Base-by-base conservation (phyloP, 1,140 invertebrate genomes). In the Cyclargus thomasi region DNA sequence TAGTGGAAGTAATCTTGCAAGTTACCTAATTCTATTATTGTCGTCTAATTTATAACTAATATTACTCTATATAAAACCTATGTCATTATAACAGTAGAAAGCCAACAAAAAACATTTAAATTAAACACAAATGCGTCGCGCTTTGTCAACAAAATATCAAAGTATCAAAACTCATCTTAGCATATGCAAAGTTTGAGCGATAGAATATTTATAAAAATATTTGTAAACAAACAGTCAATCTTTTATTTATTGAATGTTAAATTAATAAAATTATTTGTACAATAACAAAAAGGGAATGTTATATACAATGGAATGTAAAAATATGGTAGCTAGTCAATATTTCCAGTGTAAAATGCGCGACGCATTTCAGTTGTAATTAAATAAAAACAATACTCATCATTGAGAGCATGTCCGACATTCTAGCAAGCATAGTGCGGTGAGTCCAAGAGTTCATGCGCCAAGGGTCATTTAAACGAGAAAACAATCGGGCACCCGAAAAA, bases 401-500 rank as follows among this genome's bases (percentile, higher is more conserved):
- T 90, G 85, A 80, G 85, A 90, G 82, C 83, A 86, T 82, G 79
- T 88, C 88, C 87, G 79, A 80, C 76, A 80, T 76, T 81, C 75
- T 85, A 89, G 83, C 79, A 88, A 86, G 87, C 86, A 78, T 75
- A 47, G 69, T 75, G 80, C 29, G 29, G 29, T 29, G 68, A 69
- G 79, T 80, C 82, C 79, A 74, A 79, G 71, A 75, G 70, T 69
- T 78, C 85, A 86, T 83, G 82, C 81, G 78, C 79, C 78, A 72
- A 79, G 74, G 75, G 80, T 90, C 89, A 91, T 90, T 90, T 90
- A 86, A 90, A 90, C 74, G 88, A 90, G 87, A 91, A 91, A 86
- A 86, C 87, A 80, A 91, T 90, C 81, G 90, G 90, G 83, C 90
- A 91, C 77, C 90, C 88, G 80, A 91, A 91, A 90, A 91, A 91